phyloP scores from a whole-genome alignment of 2,797 vertebrate species.

The Pampus argenteus region DNA sequence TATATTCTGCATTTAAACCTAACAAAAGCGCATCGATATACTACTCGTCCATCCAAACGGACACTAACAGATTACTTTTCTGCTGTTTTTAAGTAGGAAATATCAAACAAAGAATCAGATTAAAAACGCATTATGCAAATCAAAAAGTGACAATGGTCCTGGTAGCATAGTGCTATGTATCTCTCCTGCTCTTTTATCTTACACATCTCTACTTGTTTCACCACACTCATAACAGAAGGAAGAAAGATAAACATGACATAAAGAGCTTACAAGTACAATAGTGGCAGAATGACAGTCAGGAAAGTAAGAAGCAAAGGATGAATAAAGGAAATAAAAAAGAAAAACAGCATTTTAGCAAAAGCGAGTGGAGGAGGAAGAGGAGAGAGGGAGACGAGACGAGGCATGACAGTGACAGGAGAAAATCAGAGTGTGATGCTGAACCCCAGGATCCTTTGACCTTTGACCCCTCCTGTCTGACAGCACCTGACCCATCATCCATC shows the following conservation, averaged over 20 bases:
- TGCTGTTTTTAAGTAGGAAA: no score
- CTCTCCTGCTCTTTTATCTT: not conserved
- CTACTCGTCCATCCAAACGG: no score
- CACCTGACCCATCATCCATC: conserved; percentile 66
- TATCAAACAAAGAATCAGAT: no score
- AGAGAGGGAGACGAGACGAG: conserved; percentile 9
- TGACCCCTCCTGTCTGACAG: conserved; percentile 62
- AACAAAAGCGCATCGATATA: no score
- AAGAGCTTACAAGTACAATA: not conserved
- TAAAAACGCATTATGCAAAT: no score
- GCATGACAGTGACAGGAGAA: conserved; percentile 54
- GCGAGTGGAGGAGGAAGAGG: not conserved
- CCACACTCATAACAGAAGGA: not conserved
- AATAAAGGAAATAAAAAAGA: not conserved
- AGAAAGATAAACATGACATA: not conserved
- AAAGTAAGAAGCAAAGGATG: no score
- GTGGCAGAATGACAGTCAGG: not conserved
- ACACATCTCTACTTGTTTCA: not conserved
- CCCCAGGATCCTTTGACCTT: conserved; percentile 63
- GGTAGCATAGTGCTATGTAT: no score
- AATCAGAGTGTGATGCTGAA: conserved; percentile 59
- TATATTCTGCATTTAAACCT: no score
- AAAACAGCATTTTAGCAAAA: not conserved
- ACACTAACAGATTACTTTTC: no score
- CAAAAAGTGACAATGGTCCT: no score